A percentile compares a stretch with the other conserved stretches of the same genome.
Evolutionary conservation across 1,140 invertebrate species (phyloP).

Genomic region (Euschistus heros): DNA sequence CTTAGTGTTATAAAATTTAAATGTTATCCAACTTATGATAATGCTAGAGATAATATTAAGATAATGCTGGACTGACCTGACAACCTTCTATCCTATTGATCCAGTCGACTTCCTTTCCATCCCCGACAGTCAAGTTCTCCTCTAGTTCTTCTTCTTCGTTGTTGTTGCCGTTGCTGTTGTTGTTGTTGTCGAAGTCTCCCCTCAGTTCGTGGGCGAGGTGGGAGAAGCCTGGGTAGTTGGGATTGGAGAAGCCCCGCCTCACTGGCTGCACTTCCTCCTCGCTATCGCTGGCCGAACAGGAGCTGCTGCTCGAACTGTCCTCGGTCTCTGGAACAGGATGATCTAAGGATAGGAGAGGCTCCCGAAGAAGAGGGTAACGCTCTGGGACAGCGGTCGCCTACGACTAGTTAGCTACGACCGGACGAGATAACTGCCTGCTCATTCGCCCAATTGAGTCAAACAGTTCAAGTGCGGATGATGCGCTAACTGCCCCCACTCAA

Average conservation of each 20-base stretch:
- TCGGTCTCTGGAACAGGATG: slow-evolving; percentile 24
- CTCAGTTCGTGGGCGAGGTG: slow-evolving; percentile 36
- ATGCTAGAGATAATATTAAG: background rate
- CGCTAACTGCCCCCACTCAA: too few species aligned
- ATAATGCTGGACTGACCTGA: slow-evolving; percentile 27
- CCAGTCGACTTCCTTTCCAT: slow-evolving; percentile 27
- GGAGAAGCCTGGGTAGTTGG: slow-evolving; percentile 60
- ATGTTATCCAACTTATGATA: background rate
- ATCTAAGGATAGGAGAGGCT: too few species aligned
- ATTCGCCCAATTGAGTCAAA: too few species aligned
- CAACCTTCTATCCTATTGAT: slow-evolving; percentile 36
- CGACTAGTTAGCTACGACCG: too few species aligned
- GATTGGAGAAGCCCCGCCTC: slow-evolving; percentile 55
- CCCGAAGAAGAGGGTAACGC: too few species aligned
- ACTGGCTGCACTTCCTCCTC: slow-evolving; percentile 34
- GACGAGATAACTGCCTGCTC: too few species aligned
- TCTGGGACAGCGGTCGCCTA: too few species aligned
- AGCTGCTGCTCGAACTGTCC: slow-evolving; percentile 27
- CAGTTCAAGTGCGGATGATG: too few species aligned
- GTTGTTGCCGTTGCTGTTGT: slow-evolving; percentile 33
- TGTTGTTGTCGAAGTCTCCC: slow-evolving; percentile 33
- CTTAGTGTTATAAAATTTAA: too few species aligned
- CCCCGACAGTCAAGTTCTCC: slow-evolving; percentile 11
- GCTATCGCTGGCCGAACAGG: slow-evolving; percentile 31
- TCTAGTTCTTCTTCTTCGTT: slow-evolving; percentile 25